Evolutionary conservation across 2,888 invertebrate species (phyloP).

Genomic region (Halictus quadricinctus): DNA sequence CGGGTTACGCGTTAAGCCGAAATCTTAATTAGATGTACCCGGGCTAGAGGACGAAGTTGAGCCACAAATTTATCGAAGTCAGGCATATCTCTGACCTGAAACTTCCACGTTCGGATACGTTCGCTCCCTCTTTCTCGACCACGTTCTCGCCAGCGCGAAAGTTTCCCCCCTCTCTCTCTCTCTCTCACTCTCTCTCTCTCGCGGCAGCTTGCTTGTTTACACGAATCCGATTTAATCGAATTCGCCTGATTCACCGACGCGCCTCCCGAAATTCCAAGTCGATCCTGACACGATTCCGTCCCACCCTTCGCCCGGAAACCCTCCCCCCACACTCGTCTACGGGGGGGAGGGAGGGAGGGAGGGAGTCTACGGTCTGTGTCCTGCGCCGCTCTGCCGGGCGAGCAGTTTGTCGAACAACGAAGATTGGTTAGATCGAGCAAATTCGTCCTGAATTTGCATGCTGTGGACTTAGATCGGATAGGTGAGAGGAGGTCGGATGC

Average conservation of each 20-base stretch:
- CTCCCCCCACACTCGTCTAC: background rate
- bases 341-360: background rate
- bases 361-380: background rate
- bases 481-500: constrained; percentile 29
- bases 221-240: constrained; percentile 72
- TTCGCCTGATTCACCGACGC: constrained; percentile 67
- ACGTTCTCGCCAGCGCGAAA: constrained; percentile 48
- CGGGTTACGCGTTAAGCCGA: constrained; percentile 22
- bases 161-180: constrained; percentile 46
- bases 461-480: constrained; percentile 77
- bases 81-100: constrained; percentile 54
- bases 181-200: background rate
- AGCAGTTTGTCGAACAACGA: constrained; percentile 71
- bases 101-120: constrained; percentile 45
- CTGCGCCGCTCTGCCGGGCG: constrained; percentile 32
- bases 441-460: constrained; percentile 76
- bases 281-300: constrained; percentile 57
- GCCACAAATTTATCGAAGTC: constrained; percentile 57
- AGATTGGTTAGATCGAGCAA: constrained; percentile 75
- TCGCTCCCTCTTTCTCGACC: constrained; percentile 40
- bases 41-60: constrained; percentile 36
- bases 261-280: constrained; percentile 64
- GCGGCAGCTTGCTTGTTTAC: constrained; percentile 64
- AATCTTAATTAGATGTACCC: constrained; percentile 63
- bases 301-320: background rate